Evolutionary conservation across 2,113 vertebrate species (phyloP), one percentile per base, ranked within the genome.

Genomic region (Glareola pratincola): DNA sequence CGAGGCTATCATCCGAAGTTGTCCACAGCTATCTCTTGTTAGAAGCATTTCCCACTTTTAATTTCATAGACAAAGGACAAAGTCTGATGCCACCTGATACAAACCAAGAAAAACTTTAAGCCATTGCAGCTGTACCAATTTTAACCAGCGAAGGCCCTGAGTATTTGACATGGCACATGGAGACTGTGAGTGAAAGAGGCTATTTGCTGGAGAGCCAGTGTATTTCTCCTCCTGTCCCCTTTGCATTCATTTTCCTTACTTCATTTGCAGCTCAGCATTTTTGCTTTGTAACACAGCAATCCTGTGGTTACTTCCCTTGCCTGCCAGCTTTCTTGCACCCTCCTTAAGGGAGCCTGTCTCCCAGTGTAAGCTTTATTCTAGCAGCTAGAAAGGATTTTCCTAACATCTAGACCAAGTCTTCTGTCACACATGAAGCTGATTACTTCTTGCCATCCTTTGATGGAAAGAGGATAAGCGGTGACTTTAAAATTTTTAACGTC

Each of bases 401-500:
- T 85, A 73, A 72, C 27, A 66, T 57, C 56, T 84, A 59, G 78
- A 75, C 37, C 36, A 67, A 76, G 71, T 93, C 75, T 88, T 92
- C 32, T 83, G 53, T 90, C 82, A 94, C 82, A 85, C 62, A 85
- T 93, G 91, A 94, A 85, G 79, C 47, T 71, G 82, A 89, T 96
- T 96, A 94, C 13, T 84, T 89, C 68, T 96, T 95, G 68, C 64
- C 60, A 54, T 80, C 29, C 41, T 84, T 86, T 96, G 76, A 71
- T 71, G 68, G 64, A 91, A 92, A 89, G 59, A 88, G 89, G 83
- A 73, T 69, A 95, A 91, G 59, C 45, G 75, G 86, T 77, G 92
- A 86, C 56, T 94, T 92, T 21, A 96, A 85, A 88, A 88, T 47
- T 80, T 90, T 94, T 92, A 41, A 93, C 94, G 91, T 93, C 72